These are phyloP conservation scores for Sinella curviseta DNA, from an alignment of 1,140 invertebrate genomes.

Conservation along the genomic window DNA sequence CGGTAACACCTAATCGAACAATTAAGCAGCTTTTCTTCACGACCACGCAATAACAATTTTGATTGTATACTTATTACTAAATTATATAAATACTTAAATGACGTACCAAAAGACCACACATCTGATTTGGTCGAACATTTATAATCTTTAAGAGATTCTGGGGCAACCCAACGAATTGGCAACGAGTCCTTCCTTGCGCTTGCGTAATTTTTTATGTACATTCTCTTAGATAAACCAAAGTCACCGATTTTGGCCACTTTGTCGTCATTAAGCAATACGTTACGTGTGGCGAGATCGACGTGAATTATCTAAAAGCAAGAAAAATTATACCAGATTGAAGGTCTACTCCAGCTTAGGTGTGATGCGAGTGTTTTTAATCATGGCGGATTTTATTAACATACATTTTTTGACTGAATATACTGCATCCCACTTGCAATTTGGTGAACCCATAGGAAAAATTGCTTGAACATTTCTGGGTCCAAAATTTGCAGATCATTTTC, in stretches of 20 bases:
- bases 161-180: background rate
- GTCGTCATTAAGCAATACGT: background rate
- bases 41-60: no score
- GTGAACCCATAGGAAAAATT: background rate
- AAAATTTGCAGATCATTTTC: background rate
- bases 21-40: no score
- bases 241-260: background rate
- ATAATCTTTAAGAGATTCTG: background rate
- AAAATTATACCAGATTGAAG: background rate
- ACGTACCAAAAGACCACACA: background rate
- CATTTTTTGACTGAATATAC: background rate
- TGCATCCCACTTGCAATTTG: background rate
- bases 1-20: no score
- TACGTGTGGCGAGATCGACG: background rate
- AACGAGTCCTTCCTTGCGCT: background rate
- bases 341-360: no score
- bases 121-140: background rate
- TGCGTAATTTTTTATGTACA: background rate
- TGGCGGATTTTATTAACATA: background rate
- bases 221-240: conserved; percentile 12
- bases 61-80: no score
- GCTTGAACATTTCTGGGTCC: background rate
- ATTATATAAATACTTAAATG: no score
- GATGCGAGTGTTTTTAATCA: no score
- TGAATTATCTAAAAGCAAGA: background rate